Conservation (phyloP, 2,888 invertebrate genomes). For the Euzophera pinguis region DNA sequence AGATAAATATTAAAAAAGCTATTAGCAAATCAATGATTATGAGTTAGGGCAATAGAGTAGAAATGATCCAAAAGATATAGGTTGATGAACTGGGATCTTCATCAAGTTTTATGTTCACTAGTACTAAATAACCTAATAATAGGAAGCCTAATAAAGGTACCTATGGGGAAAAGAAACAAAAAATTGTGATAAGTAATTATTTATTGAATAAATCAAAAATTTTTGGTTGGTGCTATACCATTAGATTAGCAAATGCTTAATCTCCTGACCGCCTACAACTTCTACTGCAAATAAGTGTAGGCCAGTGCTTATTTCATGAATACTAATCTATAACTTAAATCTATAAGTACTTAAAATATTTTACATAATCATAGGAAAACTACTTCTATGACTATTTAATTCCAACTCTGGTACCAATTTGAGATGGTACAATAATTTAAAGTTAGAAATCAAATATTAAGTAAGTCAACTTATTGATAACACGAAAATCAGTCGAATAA, state of each 20-base stretch:
- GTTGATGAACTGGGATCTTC: too few relatives aligned
- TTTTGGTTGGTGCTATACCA: constrained; percentile 76
- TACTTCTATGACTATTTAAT: constrained; percentile 58
- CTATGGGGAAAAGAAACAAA: constrained; percentile 32
- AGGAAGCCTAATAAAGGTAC: too few relatives aligned
- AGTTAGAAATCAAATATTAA: constrained; percentile 53
- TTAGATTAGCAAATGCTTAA: constrained; percentile 58
- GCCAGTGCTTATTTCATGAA: too few relatives aligned
- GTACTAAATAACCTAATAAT: too few relatives aligned
- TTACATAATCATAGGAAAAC: constrained; percentile 76
- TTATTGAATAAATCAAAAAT: constrained; percentile 70
- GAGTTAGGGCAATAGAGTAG: too few relatives aligned
- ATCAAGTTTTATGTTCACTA: too few relatives aligned
- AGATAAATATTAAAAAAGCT: too few relatives aligned
- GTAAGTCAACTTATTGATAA: constrained; percentile 59
- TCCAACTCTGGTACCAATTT: constrained; percentile 30
- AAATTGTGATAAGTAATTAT: constrained; percentile 55
- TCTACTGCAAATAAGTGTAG: constrained; percentile 18
- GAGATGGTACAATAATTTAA: neutral
- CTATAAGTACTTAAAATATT: constrained; percentile 52
- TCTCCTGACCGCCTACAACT: constrained; percentile 39
- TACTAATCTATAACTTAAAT: too few relatives aligned
- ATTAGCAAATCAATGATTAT: too few relatives aligned
- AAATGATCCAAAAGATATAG: too few relatives aligned
- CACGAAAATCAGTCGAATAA: constrained; percentile 71